Conservation (phyloP, 2,888 invertebrate genomes). For the Arenicola marina region DNA sequence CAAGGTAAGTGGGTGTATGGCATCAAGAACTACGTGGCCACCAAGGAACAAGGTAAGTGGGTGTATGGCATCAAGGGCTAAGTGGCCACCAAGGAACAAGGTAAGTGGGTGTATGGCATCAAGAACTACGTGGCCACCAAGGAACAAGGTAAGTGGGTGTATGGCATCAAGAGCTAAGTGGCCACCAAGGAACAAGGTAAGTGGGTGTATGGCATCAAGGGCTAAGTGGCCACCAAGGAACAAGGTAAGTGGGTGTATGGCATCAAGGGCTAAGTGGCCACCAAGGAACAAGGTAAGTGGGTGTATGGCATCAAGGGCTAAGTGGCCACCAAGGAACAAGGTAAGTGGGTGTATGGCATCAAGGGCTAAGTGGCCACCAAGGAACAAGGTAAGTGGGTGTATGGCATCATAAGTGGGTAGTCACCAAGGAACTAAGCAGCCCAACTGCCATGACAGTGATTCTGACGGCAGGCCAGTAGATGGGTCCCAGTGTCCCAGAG, state of each 20-base stretch:
- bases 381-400: constrained; percentile 71
- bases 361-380: constrained; percentile 98
- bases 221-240: constrained; percentile 94
- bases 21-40: constrained; percentile 99
- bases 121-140: constrained; percentile 98
- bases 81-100: no score
- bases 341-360: no score
- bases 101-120: no score
- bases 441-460: no score
- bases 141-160: constrained; percentile 71
- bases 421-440: constrained; percentile 89
- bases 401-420: constrained; percentile 99
- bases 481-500: no score
- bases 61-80: no score
- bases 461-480: no score
- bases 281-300: constrained; percentile 78
- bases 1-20: constrained; percentile 74
- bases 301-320: no score
- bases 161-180: constrained; percentile 99
- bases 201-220: constrained; percentile 82
- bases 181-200: constrained; percentile 89
- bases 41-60: constrained; percentile 78
- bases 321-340: no score
- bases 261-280: constrained; percentile 99
- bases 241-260: constrained; percentile 74